Evolutionary conservation across 2,113 vertebrate genomes (phyloP).

Genomic region (Delphinus delphis): DNA sequence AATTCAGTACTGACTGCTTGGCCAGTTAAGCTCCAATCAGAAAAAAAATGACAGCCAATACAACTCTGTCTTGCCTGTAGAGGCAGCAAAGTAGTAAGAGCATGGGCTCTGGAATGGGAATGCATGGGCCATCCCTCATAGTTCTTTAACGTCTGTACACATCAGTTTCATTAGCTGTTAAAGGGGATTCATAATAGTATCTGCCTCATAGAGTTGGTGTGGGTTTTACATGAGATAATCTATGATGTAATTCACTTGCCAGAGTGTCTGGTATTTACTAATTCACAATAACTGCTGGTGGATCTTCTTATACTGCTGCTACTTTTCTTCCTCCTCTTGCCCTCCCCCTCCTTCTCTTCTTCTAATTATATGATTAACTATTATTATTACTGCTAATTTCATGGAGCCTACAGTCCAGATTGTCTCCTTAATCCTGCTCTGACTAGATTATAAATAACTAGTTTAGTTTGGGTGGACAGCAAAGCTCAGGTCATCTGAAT

Average conservation of each 20-base stretch:
- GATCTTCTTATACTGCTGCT: not conserved
- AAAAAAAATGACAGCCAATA: not conserved
- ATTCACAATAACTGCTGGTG: not conserved
- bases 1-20: not conserved
- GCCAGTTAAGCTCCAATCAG: not conserved
- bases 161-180: not conserved
- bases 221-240: not conserved
- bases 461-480: not conserved
- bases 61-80: not conserved
- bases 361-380: not conserved
- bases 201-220: not conserved
- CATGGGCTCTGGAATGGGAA: not conserved
- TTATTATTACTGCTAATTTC: not conserved
- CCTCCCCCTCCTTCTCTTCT: not conserved
- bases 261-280: not conserved
- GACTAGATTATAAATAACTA: not conserved
- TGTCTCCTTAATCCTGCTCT: not conserved
- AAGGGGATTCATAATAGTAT: not conserved
- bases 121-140: not conserved
- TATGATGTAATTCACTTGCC: not conserved
- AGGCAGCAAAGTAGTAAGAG: not conserved
- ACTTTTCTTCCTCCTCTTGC: not conserved
- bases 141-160: not conserved
- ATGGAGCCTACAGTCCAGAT: not conserved
- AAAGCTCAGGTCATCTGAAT: not conserved